Conservation (phyloP, 2,113 vertebrate species). For the Passer montanus region DNA sequence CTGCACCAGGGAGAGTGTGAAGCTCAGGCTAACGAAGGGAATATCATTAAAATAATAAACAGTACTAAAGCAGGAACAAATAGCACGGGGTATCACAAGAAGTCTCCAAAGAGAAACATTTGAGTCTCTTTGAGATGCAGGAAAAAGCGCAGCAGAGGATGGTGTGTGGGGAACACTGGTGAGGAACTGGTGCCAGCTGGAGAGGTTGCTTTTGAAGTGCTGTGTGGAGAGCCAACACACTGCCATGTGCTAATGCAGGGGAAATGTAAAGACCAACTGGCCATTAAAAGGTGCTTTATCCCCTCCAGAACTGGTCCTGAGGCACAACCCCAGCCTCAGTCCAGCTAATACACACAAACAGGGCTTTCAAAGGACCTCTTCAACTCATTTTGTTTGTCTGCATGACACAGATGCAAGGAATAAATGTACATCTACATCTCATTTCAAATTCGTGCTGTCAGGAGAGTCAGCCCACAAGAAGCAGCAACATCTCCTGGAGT, state of each 20-base stretch:
- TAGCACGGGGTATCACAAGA: background rate
- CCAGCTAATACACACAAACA: background rate
- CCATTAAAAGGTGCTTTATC: background rate
- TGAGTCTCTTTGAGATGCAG: background rate
- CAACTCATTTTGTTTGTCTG: background rate
- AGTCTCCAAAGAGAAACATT: background rate
- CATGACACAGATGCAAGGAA: background rate
- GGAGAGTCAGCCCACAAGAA: background rate
- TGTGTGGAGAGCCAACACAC: background rate
- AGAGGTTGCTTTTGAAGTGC: background rate
- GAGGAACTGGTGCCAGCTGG: background rate
- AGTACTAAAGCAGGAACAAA: background rate
- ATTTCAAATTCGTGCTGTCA: background rate
- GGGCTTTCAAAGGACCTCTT: background rate
- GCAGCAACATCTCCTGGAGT: background rate
- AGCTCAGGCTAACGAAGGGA: background rate
- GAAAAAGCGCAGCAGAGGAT: accelerated
- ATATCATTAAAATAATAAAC: background rate
- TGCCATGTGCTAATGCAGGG: background rate
- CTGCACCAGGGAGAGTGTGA: conserved; percentile 1
- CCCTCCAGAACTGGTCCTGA: background rate
- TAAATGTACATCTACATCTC: background rate
- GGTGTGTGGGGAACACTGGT: background rate
- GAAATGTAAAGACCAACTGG: background rate
- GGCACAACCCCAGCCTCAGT: background rate